These are phyloP conservation scores for Steatornis caripensis DNA, from an alignment of 2,113 vertebrate species.

Conservation along the genomic window DNA sequence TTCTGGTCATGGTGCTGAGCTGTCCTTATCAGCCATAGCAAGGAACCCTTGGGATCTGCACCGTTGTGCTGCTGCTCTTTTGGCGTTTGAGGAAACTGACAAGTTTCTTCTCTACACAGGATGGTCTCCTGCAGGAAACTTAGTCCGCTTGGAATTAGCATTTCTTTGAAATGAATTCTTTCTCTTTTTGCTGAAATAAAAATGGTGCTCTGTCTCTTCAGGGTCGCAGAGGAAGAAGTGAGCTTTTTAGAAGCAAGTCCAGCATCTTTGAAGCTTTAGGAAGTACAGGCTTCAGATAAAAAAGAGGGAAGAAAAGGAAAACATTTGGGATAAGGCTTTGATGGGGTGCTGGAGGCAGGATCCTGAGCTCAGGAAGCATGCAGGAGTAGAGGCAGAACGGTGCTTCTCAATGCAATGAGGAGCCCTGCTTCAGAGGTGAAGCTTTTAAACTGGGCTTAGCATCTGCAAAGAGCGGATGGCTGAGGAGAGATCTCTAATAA, in stretches of 20 bases:
- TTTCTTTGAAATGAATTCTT: not conserved
- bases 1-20: not conserved
- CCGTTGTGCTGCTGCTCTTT: not conserved
- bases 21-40: not conserved
- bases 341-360: not conserved
- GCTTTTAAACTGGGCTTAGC: not conserved
- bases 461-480: not conserved
- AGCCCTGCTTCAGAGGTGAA: not conserved
- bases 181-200: not conserved
- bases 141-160: not conserved
- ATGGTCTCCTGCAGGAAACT: not conserved
- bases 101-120: not conserved
- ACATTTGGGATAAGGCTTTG: not conserved
- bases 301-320: not conserved
- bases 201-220: not conserved
- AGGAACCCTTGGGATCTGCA: not conserved
- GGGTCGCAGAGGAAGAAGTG: not conserved
- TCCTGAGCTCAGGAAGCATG: not conserved
- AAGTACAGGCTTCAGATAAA: not conserved
- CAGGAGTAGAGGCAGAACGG: not conserved
- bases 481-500: not conserved
- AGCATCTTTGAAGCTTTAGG: not conserved
- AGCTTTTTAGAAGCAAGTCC: not conserved
- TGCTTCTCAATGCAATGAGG: not conserved
- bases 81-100: accelerated